phyloP scores from a whole-genome alignment of 2,888 invertebrate species.

The Choreutis nemorana region DNA sequence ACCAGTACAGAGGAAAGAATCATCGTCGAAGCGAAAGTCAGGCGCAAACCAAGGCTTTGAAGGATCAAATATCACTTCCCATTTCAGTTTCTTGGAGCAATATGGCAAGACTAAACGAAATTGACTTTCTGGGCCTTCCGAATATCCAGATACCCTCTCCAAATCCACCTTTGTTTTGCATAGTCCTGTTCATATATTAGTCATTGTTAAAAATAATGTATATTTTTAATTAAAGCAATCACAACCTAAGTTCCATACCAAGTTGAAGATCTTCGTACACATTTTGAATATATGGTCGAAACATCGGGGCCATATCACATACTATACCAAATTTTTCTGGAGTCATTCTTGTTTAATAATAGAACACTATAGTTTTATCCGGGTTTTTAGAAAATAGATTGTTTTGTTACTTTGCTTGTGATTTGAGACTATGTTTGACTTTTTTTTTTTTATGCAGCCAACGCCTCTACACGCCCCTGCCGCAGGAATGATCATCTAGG shows the following conservation, averaged over 20 bases:
- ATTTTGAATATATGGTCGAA: conserved; percentile 50
- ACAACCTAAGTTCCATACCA: conserved; percentile 21
- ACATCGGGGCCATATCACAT: conserved; percentile 41
- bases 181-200: conserved; percentile 30
- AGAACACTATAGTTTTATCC: no score
- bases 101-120: conserved; percentile 74
- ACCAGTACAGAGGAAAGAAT: conserved; percentile 68
- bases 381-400: conserved; percentile 3
- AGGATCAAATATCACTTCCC: conserved; percentile 76
- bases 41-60: conserved; percentile 72
- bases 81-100: conserved; percentile 71
- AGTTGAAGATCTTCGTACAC: conserved; percentile 51
- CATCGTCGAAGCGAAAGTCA: conserved; percentile 78
- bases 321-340: conserved; percentile 30
- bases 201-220: background rate
- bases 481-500: no score
- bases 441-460: no score
- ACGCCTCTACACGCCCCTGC: no score
- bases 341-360: conserved; percentile 32
- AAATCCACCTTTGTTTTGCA: conserved; percentile 55
- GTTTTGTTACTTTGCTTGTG: conserved; percentile 3
- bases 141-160: conserved; percentile 38
- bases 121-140: conserved; percentile 51
- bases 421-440: conserved; percentile 6
- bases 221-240: background rate